These are phyloP conservation scores for Drosophila antonietae DNA, from an alignment of 2,888 invertebrate species.

Conservation along the genomic window DNA sequence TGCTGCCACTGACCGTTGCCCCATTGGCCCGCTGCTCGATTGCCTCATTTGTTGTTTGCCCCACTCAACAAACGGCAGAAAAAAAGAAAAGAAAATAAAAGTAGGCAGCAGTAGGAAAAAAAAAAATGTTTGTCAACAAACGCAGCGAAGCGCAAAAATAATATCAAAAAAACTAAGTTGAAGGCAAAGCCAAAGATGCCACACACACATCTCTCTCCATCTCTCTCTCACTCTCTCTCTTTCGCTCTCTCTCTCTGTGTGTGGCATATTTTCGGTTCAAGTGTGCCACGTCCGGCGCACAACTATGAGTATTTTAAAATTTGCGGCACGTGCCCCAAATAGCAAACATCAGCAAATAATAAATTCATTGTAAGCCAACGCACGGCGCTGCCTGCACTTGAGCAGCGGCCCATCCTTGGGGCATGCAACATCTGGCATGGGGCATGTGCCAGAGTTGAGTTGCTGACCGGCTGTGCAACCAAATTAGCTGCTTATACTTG, in stretches of 20 bases:
- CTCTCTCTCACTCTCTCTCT: conserved; percentile 14
- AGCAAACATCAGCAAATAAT: conserved; percentile 82
- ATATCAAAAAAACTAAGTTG: conserved; percentile 34
- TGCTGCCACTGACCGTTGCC: conserved; percentile 19
- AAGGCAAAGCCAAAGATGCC: conserved; percentile 32
- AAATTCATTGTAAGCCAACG: conserved; percentile 73
- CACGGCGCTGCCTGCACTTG: conserved; percentile 38
- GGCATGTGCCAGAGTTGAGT: conserved; percentile 1
- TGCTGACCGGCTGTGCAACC: conserved; percentile 45
- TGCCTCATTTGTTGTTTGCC: conserved; percentile 67
- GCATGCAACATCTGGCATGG: neutral
- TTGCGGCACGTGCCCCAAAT: conserved; percentile 81
- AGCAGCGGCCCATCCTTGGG: conserved; percentile 1
- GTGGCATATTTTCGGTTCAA: conserved; percentile 56
- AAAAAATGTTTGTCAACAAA: conserved; percentile 75
- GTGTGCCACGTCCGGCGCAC: conserved; percentile 64
- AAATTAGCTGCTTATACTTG: conserved; percentile 60
- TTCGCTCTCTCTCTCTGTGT: conserved; percentile 35
- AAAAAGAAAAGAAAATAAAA: conserved; percentile 21
- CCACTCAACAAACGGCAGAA: conserved; percentile 32
- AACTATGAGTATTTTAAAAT: conserved; percentile 74
- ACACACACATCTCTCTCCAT: conserved; percentile 20
- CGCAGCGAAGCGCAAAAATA: conserved; percentile 75
- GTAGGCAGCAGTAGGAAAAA: neutral
- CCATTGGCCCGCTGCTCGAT: conserved; percentile 37